phyloP scores from a whole-genome alignment of 1,140 invertebrate genomes.

The Diorhabda elongata region DNA sequence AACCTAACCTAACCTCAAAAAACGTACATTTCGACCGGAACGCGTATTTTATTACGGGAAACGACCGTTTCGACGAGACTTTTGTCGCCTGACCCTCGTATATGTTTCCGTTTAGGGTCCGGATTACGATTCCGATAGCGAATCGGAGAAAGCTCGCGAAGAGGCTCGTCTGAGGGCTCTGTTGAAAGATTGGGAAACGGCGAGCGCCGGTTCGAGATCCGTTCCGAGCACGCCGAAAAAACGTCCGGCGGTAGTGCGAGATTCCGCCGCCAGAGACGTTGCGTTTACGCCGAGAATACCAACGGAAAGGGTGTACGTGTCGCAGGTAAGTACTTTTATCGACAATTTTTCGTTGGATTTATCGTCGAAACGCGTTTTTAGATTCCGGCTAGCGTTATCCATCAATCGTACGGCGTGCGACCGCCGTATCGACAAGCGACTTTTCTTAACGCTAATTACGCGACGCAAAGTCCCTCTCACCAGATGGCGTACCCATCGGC shows the following conservation, averaged over 20 bases:
- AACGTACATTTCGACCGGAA: too few relatives aligned
- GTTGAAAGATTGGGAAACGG: conserved; percentile 60
- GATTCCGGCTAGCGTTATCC: conserved; percentile 37
- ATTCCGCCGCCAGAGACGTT: conserved; percentile 14
- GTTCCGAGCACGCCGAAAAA: conserved; percentile 36
- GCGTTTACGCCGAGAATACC: conserved; percentile 14
- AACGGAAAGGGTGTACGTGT: conserved; percentile 24
- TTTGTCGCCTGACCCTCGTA: neutral
- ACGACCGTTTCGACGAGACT: too few relatives aligned
- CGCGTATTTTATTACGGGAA: too few relatives aligned
- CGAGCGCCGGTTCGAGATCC: conserved; percentile 47
- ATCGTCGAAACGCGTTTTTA: conserved; percentile 15
- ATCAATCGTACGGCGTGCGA: conserved; percentile 40
- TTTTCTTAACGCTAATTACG: conserved; percentile 28
- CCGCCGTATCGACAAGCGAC: conserved; percentile 30
- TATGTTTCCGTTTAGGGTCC: conserved; percentile 55
- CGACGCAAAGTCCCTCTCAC: conserved; percentile 25
- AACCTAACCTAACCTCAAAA: too few relatives aligned
- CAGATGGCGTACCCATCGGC: conserved; percentile 32
- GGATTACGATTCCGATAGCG: conserved; percentile 66
- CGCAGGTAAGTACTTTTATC: conserved; percentile 24
- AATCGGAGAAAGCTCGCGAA: conserved; percentile 59
- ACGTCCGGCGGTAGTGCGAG: conserved; percentile 11
- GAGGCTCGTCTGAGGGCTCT: conserved; percentile 54
- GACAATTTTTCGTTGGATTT: neutral